Percentiles rank a stretch among this genome's conserved stretches.
phyloP scores from a whole-genome alignment of 2,113 vertebrate species.

The Heterocephalus glaber region DNA sequence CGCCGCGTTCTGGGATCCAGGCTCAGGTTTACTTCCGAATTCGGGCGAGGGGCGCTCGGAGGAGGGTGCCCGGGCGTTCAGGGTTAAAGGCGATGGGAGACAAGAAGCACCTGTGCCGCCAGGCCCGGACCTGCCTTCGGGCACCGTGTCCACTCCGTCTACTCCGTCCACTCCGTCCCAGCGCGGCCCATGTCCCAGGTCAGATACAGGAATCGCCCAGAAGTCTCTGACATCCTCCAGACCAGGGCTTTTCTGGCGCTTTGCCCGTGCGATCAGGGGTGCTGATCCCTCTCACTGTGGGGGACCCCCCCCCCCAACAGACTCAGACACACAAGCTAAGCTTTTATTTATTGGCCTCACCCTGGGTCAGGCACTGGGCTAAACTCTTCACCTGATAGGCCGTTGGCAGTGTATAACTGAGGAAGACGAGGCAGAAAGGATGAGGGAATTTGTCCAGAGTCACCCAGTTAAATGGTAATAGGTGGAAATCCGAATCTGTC shows the following conservation, averaged over 20 bases:
- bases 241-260: neutral
- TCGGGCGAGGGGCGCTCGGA: neutral
- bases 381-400: neutral
- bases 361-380: neutral
- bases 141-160: neutral
- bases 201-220: neutral
- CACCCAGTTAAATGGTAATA: neutral
- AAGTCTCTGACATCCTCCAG: rapidly evolving
- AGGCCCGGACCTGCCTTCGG: no score
- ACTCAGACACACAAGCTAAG: neutral
- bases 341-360: neutral
- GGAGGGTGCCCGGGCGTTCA: neutral
- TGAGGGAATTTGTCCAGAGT: neutral
- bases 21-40: neutral
- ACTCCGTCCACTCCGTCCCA: neutral
- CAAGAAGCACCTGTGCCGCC: neutral
- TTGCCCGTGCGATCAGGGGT: neutral
- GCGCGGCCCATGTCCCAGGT: no score
- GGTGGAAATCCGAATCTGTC: neutral
- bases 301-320: neutral
- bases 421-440: neutral
- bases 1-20: no score
- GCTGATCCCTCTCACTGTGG: neutral
- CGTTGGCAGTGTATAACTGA: neutral
- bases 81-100: neutral